phyloP scores from a whole-genome alignment of 2,888 invertebrate genomes.

The Mayetiola destructor region DNA sequence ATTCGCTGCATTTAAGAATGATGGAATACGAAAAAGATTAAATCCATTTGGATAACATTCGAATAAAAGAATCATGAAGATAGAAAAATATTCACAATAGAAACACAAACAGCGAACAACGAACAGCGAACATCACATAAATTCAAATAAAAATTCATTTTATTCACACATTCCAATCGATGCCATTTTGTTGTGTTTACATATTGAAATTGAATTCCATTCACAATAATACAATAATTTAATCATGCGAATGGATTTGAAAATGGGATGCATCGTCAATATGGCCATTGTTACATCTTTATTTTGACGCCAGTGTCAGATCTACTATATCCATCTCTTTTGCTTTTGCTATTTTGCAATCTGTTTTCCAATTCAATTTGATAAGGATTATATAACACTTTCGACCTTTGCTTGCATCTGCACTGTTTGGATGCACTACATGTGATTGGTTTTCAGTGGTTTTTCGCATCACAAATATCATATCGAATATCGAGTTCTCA shows the following conservation, averaged over 20 bases:
- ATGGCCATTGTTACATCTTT: neutral
- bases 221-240: neutral
- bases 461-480: too few species aligned
- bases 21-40: neutral
- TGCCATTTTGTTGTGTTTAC: conserved; percentile 4
- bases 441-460: too few species aligned
- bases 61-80: neutral
- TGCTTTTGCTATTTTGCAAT: too few species aligned
- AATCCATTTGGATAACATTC: neutral
- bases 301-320: neutral
- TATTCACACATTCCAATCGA: conserved; percentile 2
- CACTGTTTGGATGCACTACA: too few species aligned
- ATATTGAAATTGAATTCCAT: neutral
- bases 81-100: neutral
- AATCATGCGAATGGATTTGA: neutral
- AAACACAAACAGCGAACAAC: neutral
- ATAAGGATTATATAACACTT: too few species aligned
- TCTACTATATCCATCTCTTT: neutral
- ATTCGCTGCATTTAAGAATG: neutral
- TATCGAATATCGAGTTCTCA: too few species aligned
- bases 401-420: too few species aligned
- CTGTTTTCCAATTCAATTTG: too few species aligned
- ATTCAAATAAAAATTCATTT: neutral
- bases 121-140: neutral
- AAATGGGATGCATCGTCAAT: too few species aligned